These are phyloP conservation scores for Epizoanthus rinbou DNA, from an alignment of 92 coral and sea anemone genomes.

Conservation along the genomic window DNA sequence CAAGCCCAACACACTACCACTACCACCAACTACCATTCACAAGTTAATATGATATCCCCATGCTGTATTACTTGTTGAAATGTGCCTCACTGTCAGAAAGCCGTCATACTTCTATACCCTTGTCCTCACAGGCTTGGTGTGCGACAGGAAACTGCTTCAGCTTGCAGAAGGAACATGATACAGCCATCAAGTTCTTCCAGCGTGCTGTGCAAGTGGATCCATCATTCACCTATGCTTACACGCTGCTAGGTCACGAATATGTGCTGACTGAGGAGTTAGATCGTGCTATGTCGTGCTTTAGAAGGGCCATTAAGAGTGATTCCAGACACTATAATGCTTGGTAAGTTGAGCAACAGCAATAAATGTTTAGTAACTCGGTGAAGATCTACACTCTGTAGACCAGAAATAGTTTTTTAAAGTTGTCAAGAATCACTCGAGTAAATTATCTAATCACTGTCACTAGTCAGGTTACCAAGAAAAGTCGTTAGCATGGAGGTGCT, in stretches of 20 bases:
- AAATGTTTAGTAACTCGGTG: background rate
- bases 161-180: conserved; percentile 97
- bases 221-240: conserved; percentile 91
- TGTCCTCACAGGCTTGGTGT: conserved; percentile 84
- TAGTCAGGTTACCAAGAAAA: too few relatives aligned
- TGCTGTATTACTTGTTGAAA: too few relatives aligned
- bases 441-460: too few relatives aligned
- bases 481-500: too few relatives aligned
- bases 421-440: too few relatives aligned
- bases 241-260: conserved; percentile 94
- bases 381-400: too few relatives aligned
- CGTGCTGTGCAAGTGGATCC: conserved; percentile 98
- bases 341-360: conserved; percentile 49
- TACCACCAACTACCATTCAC: too few relatives aligned
- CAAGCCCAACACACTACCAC: too few relatives aligned
- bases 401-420: too few relatives aligned
- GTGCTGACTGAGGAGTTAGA: conserved; percentile 95
- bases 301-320: conserved; percentile 91
- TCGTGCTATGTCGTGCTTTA: conserved; percentile 97
- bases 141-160: conserved; percentile 99
- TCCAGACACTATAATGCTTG: conserved; percentile 98
- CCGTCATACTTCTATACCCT: background rate
- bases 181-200: conserved; percentile 97
- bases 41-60: too few relatives aligned
- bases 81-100: too few relatives aligned